Evolutionary conservation across 2,888 invertebrate species (phyloP).

Genomic region (Allolobophora icterica): DNA sequence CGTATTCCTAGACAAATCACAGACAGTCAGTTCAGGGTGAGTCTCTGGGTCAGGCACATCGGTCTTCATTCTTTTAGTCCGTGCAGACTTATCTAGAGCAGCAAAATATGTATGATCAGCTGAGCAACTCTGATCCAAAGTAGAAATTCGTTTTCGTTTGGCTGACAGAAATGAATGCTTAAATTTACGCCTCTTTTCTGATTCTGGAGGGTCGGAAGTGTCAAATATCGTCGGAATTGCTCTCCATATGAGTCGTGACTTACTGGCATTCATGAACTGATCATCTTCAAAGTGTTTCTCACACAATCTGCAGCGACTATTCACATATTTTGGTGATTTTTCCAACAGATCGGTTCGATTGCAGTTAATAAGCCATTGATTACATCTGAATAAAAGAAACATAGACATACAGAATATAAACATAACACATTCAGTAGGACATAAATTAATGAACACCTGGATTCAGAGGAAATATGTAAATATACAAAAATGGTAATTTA

Average conservation of each 20-base stretch:
- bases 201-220: not conserved
- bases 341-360: not conserved
- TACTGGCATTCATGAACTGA: constrained; percentile 1
- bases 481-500: no score
- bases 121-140: not conserved
- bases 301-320: not conserved
- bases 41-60: not conserved
- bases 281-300: constrained; percentile 11
- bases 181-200: not conserved
- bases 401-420: not conserved
- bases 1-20: not conserved
- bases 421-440: no score
- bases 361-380: constrained; percentile 5
- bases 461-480: no score
- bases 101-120: constrained; percentile 4
- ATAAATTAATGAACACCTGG: no score
- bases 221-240: constrained; percentile 17
- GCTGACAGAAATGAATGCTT: not conserved
- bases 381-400: not conserved
- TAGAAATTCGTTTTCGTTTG: not conserved
- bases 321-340: not conserved
- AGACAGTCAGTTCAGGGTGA: not conserved
- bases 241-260: not conserved
- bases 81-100: constrained; percentile 17
- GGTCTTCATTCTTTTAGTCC: not conserved